Evolutionary conservation across 2,888 invertebrate genomes (phyloP), one percentile per base, ranked within the genome.

Genomic region (Cryptosula pallasiana): DNA sequence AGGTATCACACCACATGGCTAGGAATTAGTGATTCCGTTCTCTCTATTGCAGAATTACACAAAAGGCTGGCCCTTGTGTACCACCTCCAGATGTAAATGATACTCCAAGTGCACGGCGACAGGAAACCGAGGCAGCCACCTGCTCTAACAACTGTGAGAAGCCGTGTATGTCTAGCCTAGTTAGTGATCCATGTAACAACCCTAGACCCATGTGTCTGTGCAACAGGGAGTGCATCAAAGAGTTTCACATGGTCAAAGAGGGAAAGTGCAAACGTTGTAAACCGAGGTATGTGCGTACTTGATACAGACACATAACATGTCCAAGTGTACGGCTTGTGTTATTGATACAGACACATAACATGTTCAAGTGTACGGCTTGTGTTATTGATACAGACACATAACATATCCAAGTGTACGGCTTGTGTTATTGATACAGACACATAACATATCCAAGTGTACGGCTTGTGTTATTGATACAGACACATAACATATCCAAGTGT

Each of bases 251-350:
- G 63, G 34, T 23, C 2, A 32, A 29, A 13, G 63, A 63, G 13
- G 63, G 63, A 63, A 27, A 63, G n/a, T 63, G 63, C 32, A 32
- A 27, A 5, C 25, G 63, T 29, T 63, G 63, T 63, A 32, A 27
- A 13, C 63, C 63, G n/a, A 27, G 9, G 63, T 63, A 63, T 32
- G 63, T 63, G 9, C 20, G 20, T 45, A 5, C 20, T 45, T 45
- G 9, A 45, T 45, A 45, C 20, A 13, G 9, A 45, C n/a, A 20
- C 45, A 45, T 5, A 45, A 45, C 45, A 45, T 45, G 45, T 13
- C 5, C 9, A 45, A 45, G 20, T 45, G 20, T 45, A 45, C 45
- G 5, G 45, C 20, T 20, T 45, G 20, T 45, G 20, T 45, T 45
- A 45, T n/a, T n/a, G n/a, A n/a, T n/a, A n/a, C n/a, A n/a, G n/a